Conservation (phyloP, 2,797 vertebrate genomes). For the Zenarchopterus dispar region DNA sequence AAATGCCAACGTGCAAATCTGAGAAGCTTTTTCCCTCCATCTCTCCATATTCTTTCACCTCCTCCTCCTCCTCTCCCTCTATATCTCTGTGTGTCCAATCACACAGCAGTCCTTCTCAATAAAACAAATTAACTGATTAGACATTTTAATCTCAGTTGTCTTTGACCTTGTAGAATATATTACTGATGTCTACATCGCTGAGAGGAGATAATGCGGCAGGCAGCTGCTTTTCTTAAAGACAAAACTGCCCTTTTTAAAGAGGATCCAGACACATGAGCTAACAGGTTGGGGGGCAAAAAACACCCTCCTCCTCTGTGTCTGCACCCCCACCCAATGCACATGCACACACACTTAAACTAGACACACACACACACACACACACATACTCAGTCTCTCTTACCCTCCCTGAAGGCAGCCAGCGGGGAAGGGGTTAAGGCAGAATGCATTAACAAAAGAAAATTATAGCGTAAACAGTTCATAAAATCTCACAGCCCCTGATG, state of each 20-base stretch:
- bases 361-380: conserved; percentile 21
- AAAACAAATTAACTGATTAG: conserved; percentile 91
- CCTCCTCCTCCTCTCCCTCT: conserved; percentile 44
- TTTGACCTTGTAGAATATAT: conserved; percentile 89
- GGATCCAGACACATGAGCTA: conserved; percentile 72
- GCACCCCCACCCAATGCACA: conserved; percentile 20
- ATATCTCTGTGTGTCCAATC: conserved; percentile 81
- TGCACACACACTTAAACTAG: conserved; percentile 20
- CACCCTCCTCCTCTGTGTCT: conserved; percentile 45
- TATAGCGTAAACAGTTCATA: conserved; percentile 99
- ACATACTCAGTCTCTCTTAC: conserved; percentile 21
- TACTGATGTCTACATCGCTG: conserved; percentile 82
- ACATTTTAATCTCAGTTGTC: conserved; percentile 89
- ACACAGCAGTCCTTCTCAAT: conserved; percentile 85
- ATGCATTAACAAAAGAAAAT: conserved; percentile 99
- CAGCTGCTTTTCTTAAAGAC: conserved; percentile 81
- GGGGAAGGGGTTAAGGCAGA: conserved; percentile 88
- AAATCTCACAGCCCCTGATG: conserved; percentile 99
- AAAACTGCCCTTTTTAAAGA: conserved; percentile 78
- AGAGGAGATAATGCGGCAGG: conserved; percentile 78
- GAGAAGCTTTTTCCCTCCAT: conserved; percentile 62
- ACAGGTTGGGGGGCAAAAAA: conserved; percentile 80
- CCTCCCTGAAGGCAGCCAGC: conserved; percentile 77
- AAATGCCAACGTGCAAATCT: conserved; percentile 82
- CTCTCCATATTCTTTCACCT: conserved; percentile 51